Evolutionary conservation across 2,113 vertebrate genomes (phyloP), one percentile per base, ranked within the genome.

Genomic region (Cyphomyrus plagiostoma): DNA sequence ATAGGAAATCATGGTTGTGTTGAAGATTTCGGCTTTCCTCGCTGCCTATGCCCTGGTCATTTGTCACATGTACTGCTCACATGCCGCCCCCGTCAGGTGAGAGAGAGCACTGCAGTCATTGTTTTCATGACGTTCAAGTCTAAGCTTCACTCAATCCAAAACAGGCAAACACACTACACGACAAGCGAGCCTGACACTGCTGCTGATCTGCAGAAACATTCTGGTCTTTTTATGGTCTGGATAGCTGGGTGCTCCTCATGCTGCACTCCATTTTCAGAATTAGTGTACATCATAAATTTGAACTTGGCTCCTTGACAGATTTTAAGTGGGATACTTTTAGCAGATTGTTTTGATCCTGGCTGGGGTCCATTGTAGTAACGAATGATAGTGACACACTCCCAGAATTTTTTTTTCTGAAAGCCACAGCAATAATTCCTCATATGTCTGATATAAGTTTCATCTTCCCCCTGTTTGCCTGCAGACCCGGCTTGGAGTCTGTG

Each of bases 61-160:
- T 89, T 98, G 97, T 96, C 98, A 98, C 95, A 97, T 97, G 95
- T 96, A 96, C 90, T 95, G 96, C 95, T 97, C 96, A 93, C 96
- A 97, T 91, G 97, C 97, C 42, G 96, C 96, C 9, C 97, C 98
- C 52, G 94, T 97, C 96, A 98, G 98, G 98, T 99, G 95, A 97
- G 96, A 9, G 19, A 35, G 2, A 5, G 19, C 66, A 80, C 50
- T 17, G 48, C 62, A 10, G 42, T 35, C 45, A n/a, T 9, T 84
- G 17, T 84, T 84, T 48, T 84, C 82, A 48, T 48, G 19, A 11
- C 35, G 35, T 19, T 4, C 82, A 48, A 74, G 74, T 80, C 74
- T 17, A 42, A 8, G 74, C 35, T 80, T 42, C 35, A 19, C 74
- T 80, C 30, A 80, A 42, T 42, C 35, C 13, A 42, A 80, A 80